These are phyloP conservation scores for Mactra quadrangularis DNA, from an alignment of 1,140 invertebrate species.

Conservation along the genomic window DNA sequence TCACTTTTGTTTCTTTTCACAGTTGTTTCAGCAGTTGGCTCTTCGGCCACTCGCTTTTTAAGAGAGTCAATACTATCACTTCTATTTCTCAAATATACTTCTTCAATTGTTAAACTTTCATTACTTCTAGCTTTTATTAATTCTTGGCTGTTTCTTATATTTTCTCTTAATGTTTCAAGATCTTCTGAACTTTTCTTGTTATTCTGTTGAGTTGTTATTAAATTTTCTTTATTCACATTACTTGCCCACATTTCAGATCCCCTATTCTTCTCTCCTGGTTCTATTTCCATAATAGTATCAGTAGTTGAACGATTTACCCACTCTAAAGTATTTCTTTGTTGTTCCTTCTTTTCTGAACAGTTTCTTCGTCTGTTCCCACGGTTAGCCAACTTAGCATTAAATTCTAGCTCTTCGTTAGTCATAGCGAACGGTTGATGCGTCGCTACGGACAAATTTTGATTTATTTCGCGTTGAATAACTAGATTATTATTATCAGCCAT, in stretches of 20 bases:
- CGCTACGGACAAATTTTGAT: slow-evolving; percentile 21
- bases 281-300: slow-evolving; percentile 1
- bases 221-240: slow-evolving; percentile 18
- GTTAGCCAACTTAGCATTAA: slow-evolving; percentile 8
- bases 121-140: slow-evolving; percentile 27
- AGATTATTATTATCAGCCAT: slow-evolving; percentile 43
- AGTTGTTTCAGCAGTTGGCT: background rate
- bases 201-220: slow-evolving; percentile 10
- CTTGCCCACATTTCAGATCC: background rate
- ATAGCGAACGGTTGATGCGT: slow-evolving; percentile 4
- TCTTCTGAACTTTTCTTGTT: slow-evolving; percentile 24
- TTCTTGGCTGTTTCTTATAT: slow-evolving; percentile 51
- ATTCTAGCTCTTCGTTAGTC: slow-evolving; percentile 36
- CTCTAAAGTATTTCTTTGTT: slow-evolving; percentile 39
- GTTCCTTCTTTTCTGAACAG: slow-evolving; percentile 6
- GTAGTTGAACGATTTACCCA: slow-evolving; percentile 37
- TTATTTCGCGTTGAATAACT: slow-evolving; percentile 38
- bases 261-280: background rate
- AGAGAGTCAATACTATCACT: slow-evolving; percentile 1
- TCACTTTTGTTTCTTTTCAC: background rate
- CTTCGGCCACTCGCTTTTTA: background rate
- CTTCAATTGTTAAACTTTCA: slow-evolving; percentile 33
- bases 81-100: slow-evolving; percentile 15
- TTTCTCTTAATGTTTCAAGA: slow-evolving; percentile 47
- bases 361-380: slow-evolving; percentile 9